Conservation (phyloP, 2,113 vertebrate species). For the Aramus guarauna region DNA sequence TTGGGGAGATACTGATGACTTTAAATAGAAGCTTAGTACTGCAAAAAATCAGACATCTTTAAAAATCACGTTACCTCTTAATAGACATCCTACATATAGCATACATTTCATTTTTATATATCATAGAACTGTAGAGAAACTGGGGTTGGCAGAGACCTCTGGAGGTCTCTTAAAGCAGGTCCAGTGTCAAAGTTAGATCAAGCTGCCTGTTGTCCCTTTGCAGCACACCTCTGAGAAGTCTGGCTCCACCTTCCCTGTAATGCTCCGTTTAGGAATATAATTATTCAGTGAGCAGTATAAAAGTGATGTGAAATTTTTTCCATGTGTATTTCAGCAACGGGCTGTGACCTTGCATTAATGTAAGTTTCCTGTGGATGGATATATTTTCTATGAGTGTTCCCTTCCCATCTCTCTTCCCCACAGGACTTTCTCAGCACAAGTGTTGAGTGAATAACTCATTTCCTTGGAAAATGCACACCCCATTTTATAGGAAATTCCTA, state of each 20-base stretch:
- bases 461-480: conserved; percentile 26
- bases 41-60: neutral
- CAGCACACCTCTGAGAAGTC: neutral
- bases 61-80: neutral
- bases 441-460: neutral
- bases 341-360: neutral
- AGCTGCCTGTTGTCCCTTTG: neutral
- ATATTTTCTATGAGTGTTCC: neutral
- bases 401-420: neutral
- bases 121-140: neutral
- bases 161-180: neutral
- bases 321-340: neutral
- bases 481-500: neutral
- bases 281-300: neutral
- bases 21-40: neutral
- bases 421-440: neutral
- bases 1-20: neutral
- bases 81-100: neutral
- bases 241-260: neutral
- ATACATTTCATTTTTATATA: neutral
- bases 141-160: neutral
- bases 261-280: neutral
- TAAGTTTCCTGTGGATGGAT: neutral
- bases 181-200: neutral
- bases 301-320: neutral